Evolutionary conservation across 64 coral and sea anemone species (phyloP).

Genomic region (Dendronephthya gigantea): DNA sequence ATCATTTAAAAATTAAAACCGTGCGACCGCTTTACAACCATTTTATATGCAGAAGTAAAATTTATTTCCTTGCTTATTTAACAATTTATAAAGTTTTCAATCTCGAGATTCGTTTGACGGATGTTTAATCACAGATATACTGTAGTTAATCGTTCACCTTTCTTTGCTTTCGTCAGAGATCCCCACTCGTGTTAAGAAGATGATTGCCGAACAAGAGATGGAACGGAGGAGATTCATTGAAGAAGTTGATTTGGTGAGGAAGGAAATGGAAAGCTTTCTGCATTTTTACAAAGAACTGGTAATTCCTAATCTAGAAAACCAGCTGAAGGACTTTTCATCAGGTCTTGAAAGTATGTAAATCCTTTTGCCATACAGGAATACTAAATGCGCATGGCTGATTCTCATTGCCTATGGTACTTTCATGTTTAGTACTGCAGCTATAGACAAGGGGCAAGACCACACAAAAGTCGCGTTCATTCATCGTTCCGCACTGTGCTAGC

Average conservation of each 20-base stretch:
- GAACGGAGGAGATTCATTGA: conserved; percentile 20
- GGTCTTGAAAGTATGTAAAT: not conserved
- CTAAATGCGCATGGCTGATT: not conserved
- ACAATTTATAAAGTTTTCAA: not conserved
- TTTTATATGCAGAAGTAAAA: no score
- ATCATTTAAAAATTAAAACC: no score
- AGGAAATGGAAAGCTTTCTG: conserved; percentile 14
- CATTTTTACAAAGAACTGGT: conserved; percentile 5
- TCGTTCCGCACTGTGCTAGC: no score
- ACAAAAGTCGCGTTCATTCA: no score
- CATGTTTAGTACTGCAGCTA: not conserved
- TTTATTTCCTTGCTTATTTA: not conserved
- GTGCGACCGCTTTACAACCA: no score
- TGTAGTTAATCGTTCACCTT: no score
- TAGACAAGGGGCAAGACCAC: not conserved
- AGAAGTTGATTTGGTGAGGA: conserved; percentile 12
- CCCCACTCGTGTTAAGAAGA: conserved; percentile 5
- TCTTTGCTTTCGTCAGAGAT: not conserved
- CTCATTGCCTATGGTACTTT: not conserved
- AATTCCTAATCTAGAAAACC: not conserved
- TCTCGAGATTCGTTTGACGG: not conserved
- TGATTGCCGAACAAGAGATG: not conserved
- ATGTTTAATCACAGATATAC: not conserved
- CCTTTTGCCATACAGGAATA: not conserved
- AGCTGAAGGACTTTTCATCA: not conserved